Conservation (phyloP, 2,113 vertebrate genomes). For the Balaeniceps rex region DNA sequence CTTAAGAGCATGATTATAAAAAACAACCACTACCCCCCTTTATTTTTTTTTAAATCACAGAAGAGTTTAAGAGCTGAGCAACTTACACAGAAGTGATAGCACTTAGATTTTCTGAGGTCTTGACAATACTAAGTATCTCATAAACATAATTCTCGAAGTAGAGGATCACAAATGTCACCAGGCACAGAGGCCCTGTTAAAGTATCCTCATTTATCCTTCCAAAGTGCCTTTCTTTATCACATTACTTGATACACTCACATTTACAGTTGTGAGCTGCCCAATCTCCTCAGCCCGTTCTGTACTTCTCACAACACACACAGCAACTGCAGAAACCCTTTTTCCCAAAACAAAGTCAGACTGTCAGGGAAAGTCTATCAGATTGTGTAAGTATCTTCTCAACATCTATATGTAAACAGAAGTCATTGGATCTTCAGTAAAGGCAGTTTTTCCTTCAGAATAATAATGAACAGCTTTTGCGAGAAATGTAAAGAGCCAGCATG, state of each 20-base stretch:
- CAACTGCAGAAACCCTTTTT: not conserved
- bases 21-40: not conserved
- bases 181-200: not conserved
- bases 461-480: not conserved
- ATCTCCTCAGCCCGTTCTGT: not conserved
- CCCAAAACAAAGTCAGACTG: not conserved
- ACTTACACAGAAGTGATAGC: not conserved
- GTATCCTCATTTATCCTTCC: not conserved
- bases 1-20: constrained; percentile 21
- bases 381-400: not conserved
- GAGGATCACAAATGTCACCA: not conserved
- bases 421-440: not conserved
- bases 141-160: not conserved
- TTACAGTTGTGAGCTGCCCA: not conserved
- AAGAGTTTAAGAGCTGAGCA: constrained; percentile 20
- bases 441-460: constrained; percentile 3
- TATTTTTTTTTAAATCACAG: not conserved
- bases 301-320: not conserved
- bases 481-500: not conserved
- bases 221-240: not conserved
- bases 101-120: constrained; percentile 2
- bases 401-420: constrained; percentile 10
- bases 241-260: not conserved
- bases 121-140: not conserved
- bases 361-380: not conserved